Percentiles rank a stretch among this genome's conserved stretches.
phyloP scores from a whole-genome alignment of 2,797 vertebrate species.

The Eremophila alpestris region DNA sequence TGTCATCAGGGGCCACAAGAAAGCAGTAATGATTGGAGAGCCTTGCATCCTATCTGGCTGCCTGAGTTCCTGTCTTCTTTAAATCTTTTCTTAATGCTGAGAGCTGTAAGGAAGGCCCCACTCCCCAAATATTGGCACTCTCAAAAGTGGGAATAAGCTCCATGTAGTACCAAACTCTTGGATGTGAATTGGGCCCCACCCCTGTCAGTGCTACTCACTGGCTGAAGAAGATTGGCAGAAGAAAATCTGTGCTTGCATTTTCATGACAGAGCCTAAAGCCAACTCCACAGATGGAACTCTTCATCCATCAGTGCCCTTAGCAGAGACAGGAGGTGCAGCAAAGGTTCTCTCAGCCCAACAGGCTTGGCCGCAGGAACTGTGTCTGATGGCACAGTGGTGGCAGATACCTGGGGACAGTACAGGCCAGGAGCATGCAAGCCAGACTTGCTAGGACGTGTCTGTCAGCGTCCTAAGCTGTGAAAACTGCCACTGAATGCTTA shows the following conservation, averaged over 20 bases:
- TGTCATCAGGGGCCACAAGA: background rate
- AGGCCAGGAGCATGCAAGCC: background rate
- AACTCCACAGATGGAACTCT: fast-evolving
- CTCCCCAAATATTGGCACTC: background rate
- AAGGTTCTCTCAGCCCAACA: background rate
- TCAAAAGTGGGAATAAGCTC: background rate
- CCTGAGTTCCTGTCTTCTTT: background rate
- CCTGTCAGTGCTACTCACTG: background rate
- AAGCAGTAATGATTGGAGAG: background rate
- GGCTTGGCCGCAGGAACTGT: fast-evolving
- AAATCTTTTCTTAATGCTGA: background rate
- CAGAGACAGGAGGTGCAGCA: background rate
- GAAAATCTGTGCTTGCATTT: background rate
- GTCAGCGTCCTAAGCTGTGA: conserved; percentile 8
- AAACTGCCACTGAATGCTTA: conserved; percentile 11
- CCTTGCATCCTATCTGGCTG: background rate
- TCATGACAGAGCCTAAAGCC: fast-evolving
- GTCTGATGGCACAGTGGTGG: background rate
- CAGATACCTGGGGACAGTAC: background rate
- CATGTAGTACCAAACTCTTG: background rate
- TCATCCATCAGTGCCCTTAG: background rate
- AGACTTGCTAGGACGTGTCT: background rate
- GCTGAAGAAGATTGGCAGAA: background rate
- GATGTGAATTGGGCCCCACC: fast-evolving
- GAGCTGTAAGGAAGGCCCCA: fast-evolving